A percentile compares a stretch with the other conserved stretches of the same genome.
Evolutionary conservation across 1,140 invertebrate genomes (phyloP).

Genomic region (Platyura marginata): DNA sequence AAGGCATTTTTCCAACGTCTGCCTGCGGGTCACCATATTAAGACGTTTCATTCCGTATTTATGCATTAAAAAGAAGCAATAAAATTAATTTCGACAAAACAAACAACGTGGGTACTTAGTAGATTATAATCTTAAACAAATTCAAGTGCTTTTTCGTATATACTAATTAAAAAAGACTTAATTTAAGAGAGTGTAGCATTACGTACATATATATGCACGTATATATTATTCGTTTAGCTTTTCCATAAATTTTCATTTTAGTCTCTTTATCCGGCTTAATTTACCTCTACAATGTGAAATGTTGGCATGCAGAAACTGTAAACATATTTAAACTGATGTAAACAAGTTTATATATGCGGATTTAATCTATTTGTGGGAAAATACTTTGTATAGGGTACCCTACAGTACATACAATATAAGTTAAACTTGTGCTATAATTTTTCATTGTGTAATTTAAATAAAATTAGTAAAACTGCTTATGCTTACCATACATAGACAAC

Average conservation of each 20-base stretch:
- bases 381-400: too few relatives aligned
- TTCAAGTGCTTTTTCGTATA: background rate
- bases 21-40: background rate
- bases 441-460: too few relatives aligned
- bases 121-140: background rate
- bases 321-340: background rate
- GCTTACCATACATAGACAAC: too few relatives aligned
- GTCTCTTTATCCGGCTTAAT: background rate
- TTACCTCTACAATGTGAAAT: background rate
- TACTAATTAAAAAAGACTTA: background rate
- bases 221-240: background rate
- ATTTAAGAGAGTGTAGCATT: background rate
- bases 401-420: too few relatives aligned
- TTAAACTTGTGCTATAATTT: too few relatives aligned
- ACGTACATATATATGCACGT: background rate
- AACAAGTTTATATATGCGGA: too few relatives aligned
- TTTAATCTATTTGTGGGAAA: too few relatives aligned
- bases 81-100: background rate
- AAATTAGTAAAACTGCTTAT: too few relatives aligned
- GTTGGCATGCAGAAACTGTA: background rate
- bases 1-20: too few relatives aligned
- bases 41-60: background rate
- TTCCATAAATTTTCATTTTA: background rate
- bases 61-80: background rate
- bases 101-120: background rate